These are phyloP conservation scores for Pogonognathellus flavescens DNA, from an alignment of 1,140 invertebrate genomes.

Conservation along the genomic window DNA sequence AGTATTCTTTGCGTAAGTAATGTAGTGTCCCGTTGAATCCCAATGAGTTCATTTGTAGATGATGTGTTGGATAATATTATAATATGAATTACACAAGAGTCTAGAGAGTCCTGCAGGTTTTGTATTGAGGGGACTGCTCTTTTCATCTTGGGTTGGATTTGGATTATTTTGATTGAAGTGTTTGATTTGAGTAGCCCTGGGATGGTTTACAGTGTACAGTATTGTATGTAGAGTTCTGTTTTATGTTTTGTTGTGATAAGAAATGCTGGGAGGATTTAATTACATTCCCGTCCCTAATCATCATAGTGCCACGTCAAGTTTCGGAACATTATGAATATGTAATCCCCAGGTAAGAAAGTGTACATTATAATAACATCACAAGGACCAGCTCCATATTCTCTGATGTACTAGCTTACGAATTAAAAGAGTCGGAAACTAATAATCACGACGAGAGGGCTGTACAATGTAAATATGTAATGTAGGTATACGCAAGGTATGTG, in stretches of 20 bases:
- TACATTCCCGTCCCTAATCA: slow-evolving; percentile 19
- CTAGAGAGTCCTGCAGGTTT: no score
- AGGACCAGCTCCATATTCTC: background rate
- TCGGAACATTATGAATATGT: slow-evolving; percentile 14
- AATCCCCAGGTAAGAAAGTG: slow-evolving; percentile 7
- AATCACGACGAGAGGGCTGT: background rate
- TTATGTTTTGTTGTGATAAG: slow-evolving; percentile 3
- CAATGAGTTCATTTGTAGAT: no score
- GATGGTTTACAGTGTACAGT: background rate
- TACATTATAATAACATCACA: background rate
- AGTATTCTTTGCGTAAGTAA: no score
- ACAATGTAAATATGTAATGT: background rate
- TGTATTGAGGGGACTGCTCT: no score
- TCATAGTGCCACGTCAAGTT: slow-evolving; percentile 3
- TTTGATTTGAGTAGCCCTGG: background rate
- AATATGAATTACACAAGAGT: no score
- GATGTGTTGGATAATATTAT: no score
- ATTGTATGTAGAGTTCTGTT: background rate
- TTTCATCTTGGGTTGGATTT: background rate
- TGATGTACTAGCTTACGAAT: no score
- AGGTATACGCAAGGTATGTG: background rate
- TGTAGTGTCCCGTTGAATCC: no score
- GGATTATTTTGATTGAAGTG: background rate
- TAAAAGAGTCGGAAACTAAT: no score
- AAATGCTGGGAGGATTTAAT: slow-evolving; percentile 36